These are phyloP conservation scores for Hypsopygia costalis DNA, from an alignment of 2,888 invertebrate genomes.

Conservation along the genomic window DNA sequence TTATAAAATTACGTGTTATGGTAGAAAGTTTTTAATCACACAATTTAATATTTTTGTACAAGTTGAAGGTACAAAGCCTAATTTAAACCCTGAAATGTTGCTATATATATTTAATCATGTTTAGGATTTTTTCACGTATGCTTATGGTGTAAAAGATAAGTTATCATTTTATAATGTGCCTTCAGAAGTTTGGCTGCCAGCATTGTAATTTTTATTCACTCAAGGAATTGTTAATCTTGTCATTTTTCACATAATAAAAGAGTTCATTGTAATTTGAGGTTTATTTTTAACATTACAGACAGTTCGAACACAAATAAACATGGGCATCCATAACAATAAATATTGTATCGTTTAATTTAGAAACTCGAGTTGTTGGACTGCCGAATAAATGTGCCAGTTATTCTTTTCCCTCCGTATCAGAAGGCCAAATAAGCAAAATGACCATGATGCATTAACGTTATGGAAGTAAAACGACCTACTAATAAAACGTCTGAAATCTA, in stretches of 20 bases:
- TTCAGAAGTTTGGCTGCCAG: conserved; percentile 50
- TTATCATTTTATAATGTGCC: conserved; percentile 43
- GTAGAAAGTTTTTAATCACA: background rate
- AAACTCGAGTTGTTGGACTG: too few relatives aligned
- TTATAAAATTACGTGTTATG: conserved; percentile 18
- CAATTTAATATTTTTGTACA: conserved; percentile 30
- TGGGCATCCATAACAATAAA: too few relatives aligned
- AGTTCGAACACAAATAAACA: too few relatives aligned
- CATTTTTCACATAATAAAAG: conserved; percentile 67
- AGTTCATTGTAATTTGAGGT: conserved; percentile 55
- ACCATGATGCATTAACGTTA: too few relatives aligned
- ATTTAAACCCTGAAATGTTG: conserved; percentile 13
- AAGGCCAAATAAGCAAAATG: too few relatives aligned
- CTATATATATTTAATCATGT: conserved; percentile 29
- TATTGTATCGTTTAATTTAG: too few relatives aligned
- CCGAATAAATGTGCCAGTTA: too few relatives aligned
- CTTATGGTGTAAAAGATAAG: conserved; percentile 33
- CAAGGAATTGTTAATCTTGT: conserved; percentile 52
- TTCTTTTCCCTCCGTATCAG: too few relatives aligned
- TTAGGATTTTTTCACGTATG: conserved; percentile 27
- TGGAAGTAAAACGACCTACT: too few relatives aligned
- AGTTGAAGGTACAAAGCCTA: conserved; percentile 19
- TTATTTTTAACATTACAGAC: too few relatives aligned
- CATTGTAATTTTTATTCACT: conserved; percentile 42
- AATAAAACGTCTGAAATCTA: too few relatives aligned